Conservation (phyloP, 2,797 vertebrate species). For the Sebastes nivosus region DNA sequence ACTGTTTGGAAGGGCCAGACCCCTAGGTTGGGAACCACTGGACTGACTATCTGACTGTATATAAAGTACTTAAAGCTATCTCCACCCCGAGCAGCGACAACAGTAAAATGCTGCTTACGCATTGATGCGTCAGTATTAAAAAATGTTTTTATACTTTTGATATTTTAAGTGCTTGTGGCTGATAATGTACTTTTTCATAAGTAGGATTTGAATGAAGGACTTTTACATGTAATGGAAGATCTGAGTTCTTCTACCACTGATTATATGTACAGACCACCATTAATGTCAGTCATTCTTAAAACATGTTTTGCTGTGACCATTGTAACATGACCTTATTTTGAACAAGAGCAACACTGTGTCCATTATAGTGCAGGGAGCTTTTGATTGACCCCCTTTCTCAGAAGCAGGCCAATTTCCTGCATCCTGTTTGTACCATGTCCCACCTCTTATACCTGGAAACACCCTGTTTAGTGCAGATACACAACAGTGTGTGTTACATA, state of each 20-base stretch:
- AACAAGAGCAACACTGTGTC: constrained; percentile 65
- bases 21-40: no score
- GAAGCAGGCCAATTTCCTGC: constrained; percentile 69
- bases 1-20: no score
- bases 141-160: not conserved
- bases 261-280: not conserved
- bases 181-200: not conserved
- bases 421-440: constrained; percentile 71
- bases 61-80: not conserved
- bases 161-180: not conserved
- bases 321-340: constrained; percentile 24
- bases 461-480: constrained; percentile 45
- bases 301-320: constrained; percentile 21
- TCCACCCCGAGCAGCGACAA: not conserved
- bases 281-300: not conserved
- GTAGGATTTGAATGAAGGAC: not conserved
- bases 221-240: not conserved
- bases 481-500: constrained; percentile 32
- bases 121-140: not conserved
- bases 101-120: not conserved
- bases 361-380: constrained; percentile 55
- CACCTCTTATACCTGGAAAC: constrained; percentile 71
- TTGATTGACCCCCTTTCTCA: constrained; percentile 53
- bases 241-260: not conserved
- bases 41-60: not conserved